Evolutionary conservation across 2,113 vertebrate genomes (phyloP).

Genomic region (Pongo pygmaeus): DNA sequence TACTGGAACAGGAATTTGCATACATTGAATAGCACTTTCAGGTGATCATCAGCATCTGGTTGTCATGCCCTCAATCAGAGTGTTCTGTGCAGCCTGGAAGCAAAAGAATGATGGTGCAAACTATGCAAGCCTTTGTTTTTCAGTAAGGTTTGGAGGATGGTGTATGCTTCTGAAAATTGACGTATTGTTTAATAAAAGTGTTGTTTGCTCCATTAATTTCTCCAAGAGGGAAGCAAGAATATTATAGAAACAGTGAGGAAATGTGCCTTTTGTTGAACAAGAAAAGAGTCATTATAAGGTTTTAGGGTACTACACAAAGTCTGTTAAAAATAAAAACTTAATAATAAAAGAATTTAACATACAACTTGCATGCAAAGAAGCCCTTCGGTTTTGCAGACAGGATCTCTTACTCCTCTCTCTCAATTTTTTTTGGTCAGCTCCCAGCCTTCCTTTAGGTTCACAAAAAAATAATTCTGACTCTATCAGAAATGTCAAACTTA

Average conservation of each 20-base stretch:
- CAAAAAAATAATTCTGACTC: not conserved
- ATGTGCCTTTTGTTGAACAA: slow-evolving; percentile 51
- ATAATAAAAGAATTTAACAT: not conserved
- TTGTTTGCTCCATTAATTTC: slow-evolving; percentile 49
- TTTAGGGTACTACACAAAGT: slow-evolving; percentile 36
- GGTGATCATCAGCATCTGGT: not conserved
- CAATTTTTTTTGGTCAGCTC: not conserved
- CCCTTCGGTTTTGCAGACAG: not conserved
- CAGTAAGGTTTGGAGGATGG: not conserved
- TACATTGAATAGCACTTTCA: slow-evolving; percentile 18
- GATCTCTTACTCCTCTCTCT: not conserved
- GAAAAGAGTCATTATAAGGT: slow-evolving; percentile 40
- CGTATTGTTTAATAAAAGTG: slow-evolving; percentile 44
- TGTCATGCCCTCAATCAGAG: not conserved
- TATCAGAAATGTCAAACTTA: not conserved
- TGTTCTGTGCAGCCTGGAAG: not conserved
- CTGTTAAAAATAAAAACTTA: slow-evolving; percentile 48
- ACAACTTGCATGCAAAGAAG: not conserved
- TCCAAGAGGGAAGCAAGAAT: slow-evolving; percentile 27
- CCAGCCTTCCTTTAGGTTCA: not conserved
- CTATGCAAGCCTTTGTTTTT: not conserved
- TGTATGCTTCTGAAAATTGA: slow-evolving; percentile 41
- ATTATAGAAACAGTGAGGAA: slow-evolving; percentile 19
- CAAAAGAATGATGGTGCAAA: not conserved
- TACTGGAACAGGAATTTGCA: slow-evolving; percentile 41